These are phyloP conservation scores for Psix sp. DNA, from an alignment of 1,140 invertebrate species.

Conservation along the genomic window DNA sequence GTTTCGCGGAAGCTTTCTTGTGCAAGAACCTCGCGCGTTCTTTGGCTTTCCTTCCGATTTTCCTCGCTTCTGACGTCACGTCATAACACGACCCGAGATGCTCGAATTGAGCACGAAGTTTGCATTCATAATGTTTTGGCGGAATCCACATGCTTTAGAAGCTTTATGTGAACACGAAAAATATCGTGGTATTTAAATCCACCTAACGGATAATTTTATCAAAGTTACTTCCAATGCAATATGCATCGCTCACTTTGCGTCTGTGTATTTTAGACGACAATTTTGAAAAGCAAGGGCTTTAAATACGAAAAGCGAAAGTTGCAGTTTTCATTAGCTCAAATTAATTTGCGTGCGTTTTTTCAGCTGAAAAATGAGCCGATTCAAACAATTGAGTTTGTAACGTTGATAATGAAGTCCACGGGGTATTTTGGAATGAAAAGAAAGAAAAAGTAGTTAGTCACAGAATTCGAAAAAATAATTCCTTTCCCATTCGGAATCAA, in stretches of 20 bases:
- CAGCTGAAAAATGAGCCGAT: too few relatives aligned
- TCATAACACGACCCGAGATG: conserved; percentile 47
- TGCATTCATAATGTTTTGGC: conserved; percentile 53
- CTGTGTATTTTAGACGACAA: too few relatives aligned
- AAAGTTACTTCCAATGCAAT: conserved; percentile 14
- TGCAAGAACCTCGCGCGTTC: conserved; percentile 24
- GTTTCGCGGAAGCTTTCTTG: conserved; percentile 43
- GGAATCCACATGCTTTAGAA: conserved; percentile 17
- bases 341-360: conserved; percentile 7
- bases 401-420: too few relatives aligned
- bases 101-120: conserved; percentile 50
- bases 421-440: too few relatives aligned
- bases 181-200: conserved; percentile 36
- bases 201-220: conserved; percentile 42
- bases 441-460: neutral
- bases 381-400: too few relatives aligned
- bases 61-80: conserved; percentile 47
- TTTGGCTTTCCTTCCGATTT: conserved; percentile 44
- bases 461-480: conserved; percentile 8
- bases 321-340: too few relatives aligned
- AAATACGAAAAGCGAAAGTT: too few relatives aligned
- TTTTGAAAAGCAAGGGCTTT: too few relatives aligned
- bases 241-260: neutral
- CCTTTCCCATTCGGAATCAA: conserved; percentile 17
- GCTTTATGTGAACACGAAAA: conserved; percentile 22